Conservation (phyloP, 2,797 vertebrate genomes). For the Galaxias olidus region DNA sequence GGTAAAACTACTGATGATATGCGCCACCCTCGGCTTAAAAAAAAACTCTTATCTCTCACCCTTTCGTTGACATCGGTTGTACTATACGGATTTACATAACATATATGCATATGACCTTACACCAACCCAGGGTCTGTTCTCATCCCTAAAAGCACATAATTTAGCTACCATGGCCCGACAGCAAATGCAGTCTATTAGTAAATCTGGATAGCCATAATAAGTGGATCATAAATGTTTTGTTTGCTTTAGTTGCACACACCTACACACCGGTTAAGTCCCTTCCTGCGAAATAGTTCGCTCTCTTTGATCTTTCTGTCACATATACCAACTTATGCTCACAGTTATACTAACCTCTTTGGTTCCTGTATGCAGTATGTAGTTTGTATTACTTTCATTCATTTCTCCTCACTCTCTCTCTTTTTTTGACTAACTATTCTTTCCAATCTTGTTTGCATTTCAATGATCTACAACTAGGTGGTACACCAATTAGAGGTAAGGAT, state of each 20-base stretch:
- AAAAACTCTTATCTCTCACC: constrained; percentile 50
- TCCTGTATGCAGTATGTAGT: constrained; percentile 34
- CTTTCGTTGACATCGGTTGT: constrained; percentile 38
- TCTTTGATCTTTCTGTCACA: background rate
- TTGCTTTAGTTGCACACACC: background rate
- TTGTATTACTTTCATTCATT: constrained; percentile 48
- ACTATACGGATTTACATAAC: constrained; percentile 54
- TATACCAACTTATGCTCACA: constrained; percentile 33
- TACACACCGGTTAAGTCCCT: constrained; percentile 29
- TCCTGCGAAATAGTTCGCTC: background rate
- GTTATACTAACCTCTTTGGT: constrained; percentile 41
- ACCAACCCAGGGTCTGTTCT: constrained; percentile 36
- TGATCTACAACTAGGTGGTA: constrained; percentile 78
- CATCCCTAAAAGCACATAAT: constrained; percentile 24
- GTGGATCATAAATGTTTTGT: background rate
- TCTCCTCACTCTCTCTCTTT: constrained; percentile 32
- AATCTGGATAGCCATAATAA: background rate
- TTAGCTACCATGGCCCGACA: constrained; percentile 30
- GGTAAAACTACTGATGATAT: constrained; percentile 51
- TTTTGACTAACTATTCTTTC: constrained; percentile 60
- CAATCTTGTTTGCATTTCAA: constrained; percentile 74
- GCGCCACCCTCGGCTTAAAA: constrained; percentile 51
- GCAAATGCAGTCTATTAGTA: background rate
- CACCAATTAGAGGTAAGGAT: constrained; percentile 82
- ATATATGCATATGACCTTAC: constrained; percentile 45